Evolutionary conservation across 1,140 invertebrate species (phyloP).

Genomic region (Drosophila melanica): DNA sequence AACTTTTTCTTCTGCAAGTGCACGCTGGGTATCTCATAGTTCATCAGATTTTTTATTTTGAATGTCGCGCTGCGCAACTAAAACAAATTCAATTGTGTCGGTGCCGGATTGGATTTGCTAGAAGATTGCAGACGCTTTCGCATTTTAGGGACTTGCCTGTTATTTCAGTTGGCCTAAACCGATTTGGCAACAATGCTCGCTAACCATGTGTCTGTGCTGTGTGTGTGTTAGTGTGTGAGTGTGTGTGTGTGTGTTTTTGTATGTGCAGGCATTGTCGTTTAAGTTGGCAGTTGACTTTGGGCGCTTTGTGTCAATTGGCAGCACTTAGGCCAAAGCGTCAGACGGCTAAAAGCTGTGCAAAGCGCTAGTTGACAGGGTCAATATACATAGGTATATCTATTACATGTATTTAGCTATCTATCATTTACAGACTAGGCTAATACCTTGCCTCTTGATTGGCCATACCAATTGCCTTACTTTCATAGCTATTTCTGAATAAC

Average conservation of each 20-base stretch:
- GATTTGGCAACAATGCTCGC: conserved; percentile 51
- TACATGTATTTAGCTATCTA: conserved; percentile 6
- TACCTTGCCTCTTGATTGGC: not conserved
- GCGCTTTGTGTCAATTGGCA: conserved; percentile 52
- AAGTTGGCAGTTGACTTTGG: conserved; percentile 44
- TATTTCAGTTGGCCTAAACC: conserved; percentile 64
- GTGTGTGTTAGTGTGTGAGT: conserved; percentile 3
- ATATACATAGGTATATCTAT: conserved; percentile 13
- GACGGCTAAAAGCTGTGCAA: conserved; percentile 16
- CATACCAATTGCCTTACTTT: not conserved
- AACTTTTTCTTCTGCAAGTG: not conserved
- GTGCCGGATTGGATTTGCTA: conserved; percentile 37
- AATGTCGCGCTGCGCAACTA: conserved; percentile 16
- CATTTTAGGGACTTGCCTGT: conserved; percentile 33
- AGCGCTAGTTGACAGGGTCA: conserved; percentile 14
- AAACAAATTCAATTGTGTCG: conserved; percentile 71
- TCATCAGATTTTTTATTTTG: not conserved
- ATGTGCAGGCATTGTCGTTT: conserved; percentile 23
- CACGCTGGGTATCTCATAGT: conserved; percentile 5
- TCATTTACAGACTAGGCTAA: not conserved
- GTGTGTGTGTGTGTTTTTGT: conserved; percentile 4
- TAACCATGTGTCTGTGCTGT: not conserved
- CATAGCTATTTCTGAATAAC: not conserved
- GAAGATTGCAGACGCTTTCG: conserved; percentile 27
- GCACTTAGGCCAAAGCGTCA: conserved; percentile 29